Percentiles rank a stretch among this genome's conserved stretches.
Evolutionary conservation across 2,888 invertebrate genomes (phyloP).

Genomic region (Cantharis rufa): DNA sequence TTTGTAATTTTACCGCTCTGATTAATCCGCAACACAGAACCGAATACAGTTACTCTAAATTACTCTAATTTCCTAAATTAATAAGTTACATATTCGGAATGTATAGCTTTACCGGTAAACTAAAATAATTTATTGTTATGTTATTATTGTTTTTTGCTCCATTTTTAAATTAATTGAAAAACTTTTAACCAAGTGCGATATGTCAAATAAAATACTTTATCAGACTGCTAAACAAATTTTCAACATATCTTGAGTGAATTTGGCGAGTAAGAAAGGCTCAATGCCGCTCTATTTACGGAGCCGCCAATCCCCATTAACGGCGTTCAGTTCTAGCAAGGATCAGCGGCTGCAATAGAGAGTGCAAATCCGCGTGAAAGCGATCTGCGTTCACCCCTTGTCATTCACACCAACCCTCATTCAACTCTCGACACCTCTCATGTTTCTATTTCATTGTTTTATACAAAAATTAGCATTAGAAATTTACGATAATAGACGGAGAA

Average conservation of each 20-base stretch:
- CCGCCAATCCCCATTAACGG: slow-evolving; percentile 56
- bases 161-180: not conserved
- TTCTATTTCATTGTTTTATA: slow-evolving; percentile 15
- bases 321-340: slow-evolving; percentile 49
- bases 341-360: slow-evolving; percentile 47
- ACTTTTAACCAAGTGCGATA: slow-evolving; percentile 17
- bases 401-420: slow-evolving; percentile 39
- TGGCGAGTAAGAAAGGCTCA: slow-evolving; percentile 50
- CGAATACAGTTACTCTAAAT: too few relatives aligned
- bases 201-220: slow-evolving; percentile 26
- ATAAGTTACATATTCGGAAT: not conserved
- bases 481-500: not conserved
- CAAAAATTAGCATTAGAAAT: slow-evolving; percentile 19
- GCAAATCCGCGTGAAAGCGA: slow-evolving; percentile 55
- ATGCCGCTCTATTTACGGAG: slow-evolving; percentile 57
- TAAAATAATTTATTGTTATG: too few relatives aligned
- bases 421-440: slow-evolving; percentile 14
- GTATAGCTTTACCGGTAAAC: too few relatives aligned
- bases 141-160: too few relatives aligned
- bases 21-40: not conserved
- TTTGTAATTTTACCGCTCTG: not conserved
- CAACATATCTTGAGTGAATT: slow-evolving; percentile 32
- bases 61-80: not conserved
- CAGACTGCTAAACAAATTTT: slow-evolving; percentile 29
- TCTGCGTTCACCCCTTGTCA: slow-evolving; percentile 43